These are phyloP conservation scores for Metellina segmentata DNA, from an alignment of 2,888 invertebrate genomes.

Conservation along the genomic window DNA sequence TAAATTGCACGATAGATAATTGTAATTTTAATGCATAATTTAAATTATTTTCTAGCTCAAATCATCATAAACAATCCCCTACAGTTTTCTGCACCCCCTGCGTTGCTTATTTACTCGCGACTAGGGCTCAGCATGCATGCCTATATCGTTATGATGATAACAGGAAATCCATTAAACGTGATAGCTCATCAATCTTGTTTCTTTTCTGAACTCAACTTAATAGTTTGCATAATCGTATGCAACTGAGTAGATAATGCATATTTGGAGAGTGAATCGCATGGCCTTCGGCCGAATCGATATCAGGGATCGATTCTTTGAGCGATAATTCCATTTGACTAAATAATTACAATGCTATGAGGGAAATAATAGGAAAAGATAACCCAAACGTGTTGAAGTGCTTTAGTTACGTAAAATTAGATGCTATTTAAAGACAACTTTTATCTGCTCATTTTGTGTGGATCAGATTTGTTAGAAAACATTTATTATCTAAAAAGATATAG, in stretches of 20 bases:
- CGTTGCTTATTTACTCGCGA: background rate
- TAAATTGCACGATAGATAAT: too few relatives aligned
- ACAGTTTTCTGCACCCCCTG: too few relatives aligned
- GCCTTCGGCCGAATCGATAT: background rate
- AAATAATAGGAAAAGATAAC: background rate
- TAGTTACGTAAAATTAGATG: background rate
- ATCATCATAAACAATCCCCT: too few relatives aligned
- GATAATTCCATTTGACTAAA: background rate
- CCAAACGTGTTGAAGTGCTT: background rate
- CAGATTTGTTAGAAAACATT: too few relatives aligned
- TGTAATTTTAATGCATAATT: too few relatives aligned
- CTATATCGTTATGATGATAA: background rate
- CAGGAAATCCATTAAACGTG: background rate
- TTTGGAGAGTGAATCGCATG: background rate
- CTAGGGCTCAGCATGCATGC: background rate
- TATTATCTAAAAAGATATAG: too few relatives aligned
- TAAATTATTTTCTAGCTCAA: too few relatives aligned
- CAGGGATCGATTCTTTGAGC: background rate
- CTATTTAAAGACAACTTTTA: background rate
- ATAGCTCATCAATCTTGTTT: background rate
- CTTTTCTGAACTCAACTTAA: background rate
- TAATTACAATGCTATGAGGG: background rate
- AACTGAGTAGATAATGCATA: background rate
- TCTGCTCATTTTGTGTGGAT: background rate
- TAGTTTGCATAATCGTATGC: background rate